Evolutionary conservation across 2,797 vertebrate species (phyloP), one percentile per base, ranked within the genome.

Genomic region (Urocyon cinereoargenteus): DNA sequence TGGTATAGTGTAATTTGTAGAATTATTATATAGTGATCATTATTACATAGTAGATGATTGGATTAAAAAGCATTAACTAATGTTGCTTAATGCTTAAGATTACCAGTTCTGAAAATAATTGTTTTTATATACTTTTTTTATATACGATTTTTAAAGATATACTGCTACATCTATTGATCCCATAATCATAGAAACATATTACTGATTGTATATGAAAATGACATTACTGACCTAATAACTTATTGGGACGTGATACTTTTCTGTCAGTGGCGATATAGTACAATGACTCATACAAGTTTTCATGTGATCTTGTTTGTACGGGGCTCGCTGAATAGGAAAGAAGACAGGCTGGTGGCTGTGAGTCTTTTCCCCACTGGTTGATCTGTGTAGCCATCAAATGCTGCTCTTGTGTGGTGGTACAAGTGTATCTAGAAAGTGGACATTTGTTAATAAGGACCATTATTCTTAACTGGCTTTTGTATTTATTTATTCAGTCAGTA

Each of bases 31-130:
- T 77, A 49, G 45, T 49, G 49, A 51, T 28, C 73, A 84, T 72
- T 70, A 82, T 88, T 73, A 94, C 62, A 40, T 72, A 62, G 19
- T 87, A 77, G 24, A 55, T 59, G 55, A 92, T n/a, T 83, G 21
- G 16, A 61, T 55, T 49, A 86, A 86, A 86, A 96, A 75, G 5
- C 28, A 75, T 85, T 87, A 79, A 13, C 16, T 88, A 75, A 53
- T 93, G 11, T 83, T 91, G 45, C 15, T 84, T 64, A 94, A 57
- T 90, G 36, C 22, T 89, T 81, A 61, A 86, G 68, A 53, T 79
- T 68, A 70, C 11, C 92, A 18, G 34, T 89, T 59, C 40, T 79
- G 84, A 70, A 94, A 96, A 85, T 51, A 97, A 40, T 34, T 81
- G 49, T n/a, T 40, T 72, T 18, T 75, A 10, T 64, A 51, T 51